A percentile compares a stretch with the other conserved stretches of the same genome.
These are phyloP conservation scores for Formica aserva DNA, from an alignment of 2,888 invertebrate genomes.

Conservation along the genomic window DNA sequence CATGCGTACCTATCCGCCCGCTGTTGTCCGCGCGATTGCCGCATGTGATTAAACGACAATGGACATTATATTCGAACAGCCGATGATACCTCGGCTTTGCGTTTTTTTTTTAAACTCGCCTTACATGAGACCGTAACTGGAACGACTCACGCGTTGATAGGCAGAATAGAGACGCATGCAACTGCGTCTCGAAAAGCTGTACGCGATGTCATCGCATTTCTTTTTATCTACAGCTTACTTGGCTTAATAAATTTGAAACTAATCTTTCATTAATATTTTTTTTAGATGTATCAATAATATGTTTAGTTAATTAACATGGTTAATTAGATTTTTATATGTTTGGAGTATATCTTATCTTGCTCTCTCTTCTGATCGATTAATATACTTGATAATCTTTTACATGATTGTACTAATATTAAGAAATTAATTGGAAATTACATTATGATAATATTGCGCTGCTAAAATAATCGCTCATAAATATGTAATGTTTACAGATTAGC, in stretches of 20 bases:
- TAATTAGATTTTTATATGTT: conserved; percentile 3
- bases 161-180: not conserved
- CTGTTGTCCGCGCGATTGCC: conserved; percentile 20
- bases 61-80: conserved; percentile 29
- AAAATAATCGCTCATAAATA: conserved; percentile 15
- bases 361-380: not conserved
- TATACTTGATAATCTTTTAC: not conserved
- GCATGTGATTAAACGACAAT: conserved; percentile 38
- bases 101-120: conserved; percentile 6
- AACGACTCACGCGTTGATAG: not conserved
- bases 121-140: not conserved
- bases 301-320: not conserved
- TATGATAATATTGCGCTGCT: conserved; percentile 3
- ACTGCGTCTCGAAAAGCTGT: not conserved
- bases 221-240: not conserved
- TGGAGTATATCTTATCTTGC: not conserved
- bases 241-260: not conserved
- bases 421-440: not conserved
- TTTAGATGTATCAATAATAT: not conserved
- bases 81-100: conserved; percentile 10
- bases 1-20: not conserved
- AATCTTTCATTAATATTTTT: not conserved
- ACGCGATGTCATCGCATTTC: not conserved
- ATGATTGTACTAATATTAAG: not conserved
- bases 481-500: not conserved